These are phyloP conservation scores for Intellagama lesueurii DNA, from an alignment of 2,797 vertebrate species.

Conservation along the genomic window DNA sequence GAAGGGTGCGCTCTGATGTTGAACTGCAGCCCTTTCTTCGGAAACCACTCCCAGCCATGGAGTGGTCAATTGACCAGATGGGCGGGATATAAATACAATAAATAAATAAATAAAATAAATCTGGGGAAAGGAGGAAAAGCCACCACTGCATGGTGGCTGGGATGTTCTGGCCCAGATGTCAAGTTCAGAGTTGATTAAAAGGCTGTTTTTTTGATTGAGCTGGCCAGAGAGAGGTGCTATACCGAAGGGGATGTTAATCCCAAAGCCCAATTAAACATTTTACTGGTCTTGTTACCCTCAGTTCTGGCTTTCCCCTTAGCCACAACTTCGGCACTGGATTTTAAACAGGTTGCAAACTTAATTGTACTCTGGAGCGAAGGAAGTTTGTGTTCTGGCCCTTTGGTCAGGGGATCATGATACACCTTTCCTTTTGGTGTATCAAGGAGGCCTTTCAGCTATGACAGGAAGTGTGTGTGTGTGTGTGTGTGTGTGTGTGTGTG, in stretches of 20 bases:
- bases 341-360: not conserved
- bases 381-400: not conserved
- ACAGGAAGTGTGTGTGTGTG: not conserved
- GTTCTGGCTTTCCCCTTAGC: not conserved
- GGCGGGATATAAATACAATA: too few relatives aligned
- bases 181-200: not conserved
- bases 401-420: not conserved
- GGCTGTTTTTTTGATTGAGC: not conserved
- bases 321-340: not conserved
- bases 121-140: not conserved
- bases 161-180: too few relatives aligned
- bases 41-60: not conserved
- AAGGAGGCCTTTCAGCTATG: conserved; percentile 18
- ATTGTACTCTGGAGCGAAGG: not conserved
- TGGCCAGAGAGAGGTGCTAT: not conserved
- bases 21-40: not conserved
- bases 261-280: not conserved
- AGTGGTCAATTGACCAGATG: too few relatives aligned
- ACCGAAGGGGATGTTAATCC: not conserved
- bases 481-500: too few relatives aligned
- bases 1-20: not conserved
- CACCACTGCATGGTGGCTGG: not conserved
- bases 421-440: not conserved
- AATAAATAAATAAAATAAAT: too few relatives aligned
- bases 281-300: not conserved